A percentile compares a stretch with the other conserved stretches of the same genome.
Evolutionary conservation across 2,113 vertebrate species (phyloP).

Genomic region (Microcebus griseorufus): DNA sequence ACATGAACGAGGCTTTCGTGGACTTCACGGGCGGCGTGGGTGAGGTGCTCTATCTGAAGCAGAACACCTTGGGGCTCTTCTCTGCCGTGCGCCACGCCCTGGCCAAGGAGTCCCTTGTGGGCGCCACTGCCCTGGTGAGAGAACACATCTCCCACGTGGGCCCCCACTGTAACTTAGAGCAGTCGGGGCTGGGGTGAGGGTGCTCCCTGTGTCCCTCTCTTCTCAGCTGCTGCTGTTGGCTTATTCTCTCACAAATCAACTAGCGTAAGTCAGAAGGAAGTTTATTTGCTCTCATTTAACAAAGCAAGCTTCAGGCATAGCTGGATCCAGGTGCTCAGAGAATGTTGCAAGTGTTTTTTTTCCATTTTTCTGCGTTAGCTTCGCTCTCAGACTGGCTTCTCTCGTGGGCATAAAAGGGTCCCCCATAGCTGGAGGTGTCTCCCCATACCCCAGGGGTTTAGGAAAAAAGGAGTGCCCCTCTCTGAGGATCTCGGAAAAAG

Average conservation of each 20-base stretch:
- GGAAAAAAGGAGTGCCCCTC: neutral
- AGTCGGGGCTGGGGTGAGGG: neutral
- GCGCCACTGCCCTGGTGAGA: constrained; percentile 84
- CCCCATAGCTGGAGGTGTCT: neutral
- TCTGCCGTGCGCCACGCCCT: constrained; percentile 76
- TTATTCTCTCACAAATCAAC: neutral
- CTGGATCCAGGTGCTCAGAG: constrained; percentile 21
- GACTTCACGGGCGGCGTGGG: constrained; percentile 86
- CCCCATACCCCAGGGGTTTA: neutral
- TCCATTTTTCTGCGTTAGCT: neutral
- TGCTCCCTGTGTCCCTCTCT: fast-evolving
- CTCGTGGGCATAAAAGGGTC: neutral
- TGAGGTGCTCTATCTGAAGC: constrained; percentile 79
- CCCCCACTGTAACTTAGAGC: too few relatives aligned
- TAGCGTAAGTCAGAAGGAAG: neutral
- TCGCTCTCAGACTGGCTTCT: neutral
- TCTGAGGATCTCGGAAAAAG: neutral
- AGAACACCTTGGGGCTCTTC: constrained; percentile 73
- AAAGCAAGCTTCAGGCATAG: neutral
- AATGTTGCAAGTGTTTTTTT: neutral
- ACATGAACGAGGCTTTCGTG: constrained; percentile 87
- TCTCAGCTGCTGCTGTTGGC: neutral
- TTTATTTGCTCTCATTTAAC: neutral
- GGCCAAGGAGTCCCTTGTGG: constrained; percentile 83
- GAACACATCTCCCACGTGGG: fast-evolving